Evolutionary conservation across 2,888 invertebrate species (phyloP).

Genomic region (Tromatobia lineatoria): DNA sequence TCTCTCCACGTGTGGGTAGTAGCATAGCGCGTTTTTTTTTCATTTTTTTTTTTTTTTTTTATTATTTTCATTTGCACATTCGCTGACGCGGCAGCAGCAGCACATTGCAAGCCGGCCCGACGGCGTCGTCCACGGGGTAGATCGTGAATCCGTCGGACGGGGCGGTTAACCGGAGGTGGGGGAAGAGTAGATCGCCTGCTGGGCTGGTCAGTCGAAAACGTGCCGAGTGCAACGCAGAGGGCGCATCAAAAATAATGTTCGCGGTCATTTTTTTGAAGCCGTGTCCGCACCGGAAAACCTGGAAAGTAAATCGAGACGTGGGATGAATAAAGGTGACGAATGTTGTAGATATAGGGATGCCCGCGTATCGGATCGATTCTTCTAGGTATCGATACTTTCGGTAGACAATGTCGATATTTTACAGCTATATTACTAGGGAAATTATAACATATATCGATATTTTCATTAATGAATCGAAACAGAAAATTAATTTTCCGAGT

Average conservation of each 20-base stretch:
- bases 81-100: conserved; percentile 82
- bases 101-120: conserved; percentile 74
- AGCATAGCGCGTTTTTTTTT: conserved; percentile 68
- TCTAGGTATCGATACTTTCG: too few species aligned
- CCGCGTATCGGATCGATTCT: too few species aligned
- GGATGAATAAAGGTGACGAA: conserved; percentile 18
- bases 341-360: conserved; percentile 10
- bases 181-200: conserved; percentile 22
- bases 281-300: background rate
- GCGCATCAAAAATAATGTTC: conserved; percentile 40
- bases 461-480: too few species aligned
- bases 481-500: too few species aligned
- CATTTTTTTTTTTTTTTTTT: conserved; percentile 65
- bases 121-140: conserved; percentile 47
- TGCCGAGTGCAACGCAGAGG: conserved; percentile 3
- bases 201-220: conserved; percentile 41
- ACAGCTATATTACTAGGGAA: too few species aligned
- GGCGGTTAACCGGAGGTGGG: background rate
- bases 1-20: conserved; percentile 48
- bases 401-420: too few species aligned
- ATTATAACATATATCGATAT: too few species aligned
- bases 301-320: conserved; percentile 1
- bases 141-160: conserved; percentile 55
- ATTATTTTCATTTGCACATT: conserved; percentile 80
- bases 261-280: conserved; percentile 13